Conservation (phyloP, 2,888 invertebrate species). For the Megamerina dolium region DNA sequence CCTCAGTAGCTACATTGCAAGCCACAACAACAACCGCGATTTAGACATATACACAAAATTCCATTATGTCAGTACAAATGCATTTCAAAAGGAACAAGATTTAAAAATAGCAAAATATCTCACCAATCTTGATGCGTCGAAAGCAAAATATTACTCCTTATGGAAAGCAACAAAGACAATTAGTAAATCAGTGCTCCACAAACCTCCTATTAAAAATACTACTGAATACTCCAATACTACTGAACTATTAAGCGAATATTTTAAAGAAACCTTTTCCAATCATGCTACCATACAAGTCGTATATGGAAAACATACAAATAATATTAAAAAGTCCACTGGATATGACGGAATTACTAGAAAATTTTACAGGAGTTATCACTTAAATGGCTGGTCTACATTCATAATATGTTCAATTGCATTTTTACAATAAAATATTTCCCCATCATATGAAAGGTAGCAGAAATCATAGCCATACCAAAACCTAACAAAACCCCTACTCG, state of each 20-base stretch:
- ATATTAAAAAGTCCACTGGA: no score
- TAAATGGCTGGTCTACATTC: no score
- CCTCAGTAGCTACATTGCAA: no score
- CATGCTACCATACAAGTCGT: neutral
- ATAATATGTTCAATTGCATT: no score
- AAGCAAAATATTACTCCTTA: neutral
- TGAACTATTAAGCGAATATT: neutral
- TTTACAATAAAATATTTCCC: neutral
- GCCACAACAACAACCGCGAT: no score
- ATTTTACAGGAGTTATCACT: no score
- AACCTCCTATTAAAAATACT: neutral
- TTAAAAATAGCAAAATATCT: neutral
- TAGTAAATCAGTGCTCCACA: neutral
- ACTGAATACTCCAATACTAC: no score
- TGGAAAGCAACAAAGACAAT: conserved; percentile 1
- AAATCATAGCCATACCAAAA: neutral
- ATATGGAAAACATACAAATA: neutral
- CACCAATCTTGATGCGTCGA: neutral
- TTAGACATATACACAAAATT: no score
- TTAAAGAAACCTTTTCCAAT: neutral
- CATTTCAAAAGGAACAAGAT: no score
- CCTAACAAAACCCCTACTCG: neutral
- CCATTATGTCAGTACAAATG: no score
- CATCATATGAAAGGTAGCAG: neutral
- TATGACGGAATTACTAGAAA: neutral